A percentile compares a stretch with the other conserved stretches of the same genome.
These are phyloP conservation scores for Dysmachus trigonus DNA, from an alignment of 2,888 invertebrate genomes.

Conservation along the genomic window DNA sequence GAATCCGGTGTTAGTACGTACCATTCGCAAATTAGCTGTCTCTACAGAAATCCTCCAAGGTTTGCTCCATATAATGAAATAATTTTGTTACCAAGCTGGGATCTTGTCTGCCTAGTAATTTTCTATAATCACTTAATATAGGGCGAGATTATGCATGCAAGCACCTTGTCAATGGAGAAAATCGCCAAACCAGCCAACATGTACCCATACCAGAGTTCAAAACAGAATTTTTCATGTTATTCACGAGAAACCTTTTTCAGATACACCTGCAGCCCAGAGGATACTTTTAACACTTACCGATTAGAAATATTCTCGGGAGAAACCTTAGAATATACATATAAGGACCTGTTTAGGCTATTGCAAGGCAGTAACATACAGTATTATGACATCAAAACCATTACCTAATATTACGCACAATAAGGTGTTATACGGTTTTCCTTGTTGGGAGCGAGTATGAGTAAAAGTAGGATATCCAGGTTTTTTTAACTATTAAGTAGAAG, in stretches of 20 bases:
- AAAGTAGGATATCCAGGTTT: too few relatives aligned
- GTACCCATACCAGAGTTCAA: not conserved
- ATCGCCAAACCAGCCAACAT: not conserved
- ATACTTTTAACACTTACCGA: too few relatives aligned
- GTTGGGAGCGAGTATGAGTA: too few relatives aligned
- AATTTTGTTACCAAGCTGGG: not conserved
- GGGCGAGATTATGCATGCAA: not conserved
- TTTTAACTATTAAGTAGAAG: too few relatives aligned
- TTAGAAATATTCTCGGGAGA: too few relatives aligned
- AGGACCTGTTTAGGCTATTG: too few relatives aligned
- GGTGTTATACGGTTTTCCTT: too few relatives aligned
- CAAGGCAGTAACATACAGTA: too few relatives aligned
- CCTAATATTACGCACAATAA: too few relatives aligned
- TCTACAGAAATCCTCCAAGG: not conserved
- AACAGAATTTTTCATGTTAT: not conserved
- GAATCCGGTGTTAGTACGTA: not conserved
- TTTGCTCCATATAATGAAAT: not conserved
- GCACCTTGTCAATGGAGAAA: not conserved
- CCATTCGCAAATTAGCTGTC: not conserved
- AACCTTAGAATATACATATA: too few relatives aligned
- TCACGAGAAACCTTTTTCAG: not conserved
- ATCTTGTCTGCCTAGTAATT: not conserved
- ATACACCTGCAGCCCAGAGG: not conserved
- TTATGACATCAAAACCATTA: too few relatives aligned
- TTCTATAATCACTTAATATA: conserved; percentile 13